A percentile compares a stretch with the other conserved stretches of the same genome.
Evolutionary conservation across 2,113 vertebrate species (phyloP).

Genomic region (Hystrix cristata): DNA sequence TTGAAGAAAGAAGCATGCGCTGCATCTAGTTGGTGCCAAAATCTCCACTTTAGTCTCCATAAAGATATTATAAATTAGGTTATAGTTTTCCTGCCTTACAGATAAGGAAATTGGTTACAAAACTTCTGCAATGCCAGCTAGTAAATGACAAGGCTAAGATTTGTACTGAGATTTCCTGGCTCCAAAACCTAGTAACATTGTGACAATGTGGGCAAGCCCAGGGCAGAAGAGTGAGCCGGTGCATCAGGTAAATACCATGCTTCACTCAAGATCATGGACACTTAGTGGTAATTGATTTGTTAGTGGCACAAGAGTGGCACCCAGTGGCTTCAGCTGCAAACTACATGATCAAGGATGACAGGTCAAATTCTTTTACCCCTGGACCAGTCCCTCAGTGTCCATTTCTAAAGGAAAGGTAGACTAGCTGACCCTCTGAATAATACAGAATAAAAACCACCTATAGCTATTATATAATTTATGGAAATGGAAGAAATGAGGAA

Average conservation of each 20-base stretch:
- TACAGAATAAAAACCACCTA: background rate
- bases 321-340: slow-evolving; percentile 70
- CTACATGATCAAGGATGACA: slow-evolving; percentile 31
- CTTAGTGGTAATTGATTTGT: background rate
- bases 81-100: slow-evolving; percentile 22
- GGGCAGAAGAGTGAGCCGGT: background rate
- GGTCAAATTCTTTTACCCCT: slow-evolving; percentile 19
- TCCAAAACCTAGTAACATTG: background rate
- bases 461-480: background rate
- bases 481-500: slow-evolving; percentile 51
- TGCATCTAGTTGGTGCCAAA: background rate
- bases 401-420: background rate
- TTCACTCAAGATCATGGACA: background rate
- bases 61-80: background rate
- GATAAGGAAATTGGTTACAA: slow-evolving; percentile 28
- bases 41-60: slow-evolving; percentile 31
- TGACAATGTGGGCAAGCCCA: background rate
- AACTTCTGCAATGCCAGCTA: slow-evolving; percentile 8
- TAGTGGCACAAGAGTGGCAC: slow-evolving; percentile 68
- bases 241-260: background rate
- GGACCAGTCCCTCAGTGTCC: background rate
- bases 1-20: slow-evolving; percentile 9
- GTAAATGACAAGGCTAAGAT: background rate
- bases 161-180: background rate
- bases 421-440: background rate